A percentile compares a stretch with the other conserved stretches of the same genome.
Evolutionary conservation across 2,113 vertebrate species (phyloP).

Genomic region (Gobius niger): DNA sequence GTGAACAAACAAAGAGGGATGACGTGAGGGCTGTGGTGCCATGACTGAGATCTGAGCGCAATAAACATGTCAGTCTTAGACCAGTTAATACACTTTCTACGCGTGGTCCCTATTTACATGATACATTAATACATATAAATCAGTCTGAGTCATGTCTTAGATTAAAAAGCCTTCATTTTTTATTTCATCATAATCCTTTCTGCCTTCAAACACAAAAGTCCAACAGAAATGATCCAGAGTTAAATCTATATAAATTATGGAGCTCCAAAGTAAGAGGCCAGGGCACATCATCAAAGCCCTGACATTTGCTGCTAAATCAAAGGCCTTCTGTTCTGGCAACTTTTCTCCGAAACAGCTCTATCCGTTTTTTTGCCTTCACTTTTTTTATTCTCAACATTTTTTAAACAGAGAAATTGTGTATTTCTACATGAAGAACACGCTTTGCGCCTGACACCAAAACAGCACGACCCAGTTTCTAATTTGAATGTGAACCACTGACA

Average conservation of each 20-base stretch:
- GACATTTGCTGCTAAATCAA: constrained; percentile 14
- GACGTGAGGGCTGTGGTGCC: neutral
- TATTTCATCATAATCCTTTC: neutral
- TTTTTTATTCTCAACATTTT: constrained; percentile 18
- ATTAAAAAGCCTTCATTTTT: neutral
- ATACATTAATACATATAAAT: neutral
- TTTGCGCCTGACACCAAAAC: constrained; percentile 45
- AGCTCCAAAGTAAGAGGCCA: constrained; percentile 26
- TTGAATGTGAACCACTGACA: constrained; percentile 47
- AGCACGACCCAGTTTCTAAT: constrained; percentile 51
- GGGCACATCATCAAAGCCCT: constrained; percentile 38
- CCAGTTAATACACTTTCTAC: too few relatives aligned
- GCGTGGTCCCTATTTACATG: too few relatives aligned
- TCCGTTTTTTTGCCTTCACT: constrained; percentile 23
- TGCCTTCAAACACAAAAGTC: constrained; percentile 13
- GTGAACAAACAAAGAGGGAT: neutral
- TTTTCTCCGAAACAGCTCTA: constrained; percentile 11
- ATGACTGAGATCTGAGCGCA: neutral
- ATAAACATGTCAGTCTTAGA: too few relatives aligned
- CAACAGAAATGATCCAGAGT: constrained; percentile 20
- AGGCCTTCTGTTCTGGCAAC: constrained; percentile 14
- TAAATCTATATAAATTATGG: constrained; percentile 28
- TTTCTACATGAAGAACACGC: constrained; percentile 20
- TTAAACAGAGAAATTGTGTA: constrained; percentile 3
- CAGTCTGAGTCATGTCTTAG: neutral